Evolutionary conservation across 2,888 invertebrate genomes (phyloP).

Genomic region (Strigamia transsilvanica): DNA sequence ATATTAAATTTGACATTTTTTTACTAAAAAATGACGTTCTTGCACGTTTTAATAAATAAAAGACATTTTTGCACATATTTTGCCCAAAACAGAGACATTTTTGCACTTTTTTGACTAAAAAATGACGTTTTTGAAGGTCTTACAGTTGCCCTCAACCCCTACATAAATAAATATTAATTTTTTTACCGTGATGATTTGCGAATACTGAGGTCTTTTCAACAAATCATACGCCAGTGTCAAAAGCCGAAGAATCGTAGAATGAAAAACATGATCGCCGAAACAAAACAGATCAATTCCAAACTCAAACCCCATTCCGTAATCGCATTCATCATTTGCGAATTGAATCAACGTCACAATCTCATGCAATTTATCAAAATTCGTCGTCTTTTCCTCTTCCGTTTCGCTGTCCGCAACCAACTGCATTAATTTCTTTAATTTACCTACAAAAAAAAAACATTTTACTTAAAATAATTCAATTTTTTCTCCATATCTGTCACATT

Average conservation of each 20-base stretch:
- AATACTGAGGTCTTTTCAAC: constrained; percentile 76
- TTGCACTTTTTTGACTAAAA: not conserved
- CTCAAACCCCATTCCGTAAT: constrained; percentile 92
- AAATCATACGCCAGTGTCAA: constrained; percentile 80
- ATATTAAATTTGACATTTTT: too few relatives aligned
- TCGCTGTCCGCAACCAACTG: constrained; percentile 68
- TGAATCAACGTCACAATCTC: constrained; percentile 83
- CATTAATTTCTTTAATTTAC: constrained; percentile 74
- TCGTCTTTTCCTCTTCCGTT: constrained; percentile 70
- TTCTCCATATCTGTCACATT: constrained; percentile 59
- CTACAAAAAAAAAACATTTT: constrained; percentile 63
- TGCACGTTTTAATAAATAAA: too few relatives aligned
- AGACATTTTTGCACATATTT: too few relatives aligned
- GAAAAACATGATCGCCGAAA: constrained; percentile 75
- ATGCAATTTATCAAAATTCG: constrained; percentile 75
- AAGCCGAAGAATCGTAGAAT: constrained; percentile 72
- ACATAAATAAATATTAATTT: not conserved
- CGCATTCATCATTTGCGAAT: constrained; percentile 93
- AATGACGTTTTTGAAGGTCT: too few relatives aligned
- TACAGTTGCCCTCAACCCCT: too few relatives aligned
- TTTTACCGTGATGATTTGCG: constrained; percentile 73
- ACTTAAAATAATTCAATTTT: not conserved
- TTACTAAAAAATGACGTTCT: too few relatives aligned
- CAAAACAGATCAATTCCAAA: constrained; percentile 85
- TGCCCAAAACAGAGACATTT: too few relatives aligned